A percentile compares a stretch with the other conserved stretches of the same genome.
phyloP scores from a whole-genome alignment of 1,140 invertebrate species.

The Paralvinella palmiformis region DNA sequence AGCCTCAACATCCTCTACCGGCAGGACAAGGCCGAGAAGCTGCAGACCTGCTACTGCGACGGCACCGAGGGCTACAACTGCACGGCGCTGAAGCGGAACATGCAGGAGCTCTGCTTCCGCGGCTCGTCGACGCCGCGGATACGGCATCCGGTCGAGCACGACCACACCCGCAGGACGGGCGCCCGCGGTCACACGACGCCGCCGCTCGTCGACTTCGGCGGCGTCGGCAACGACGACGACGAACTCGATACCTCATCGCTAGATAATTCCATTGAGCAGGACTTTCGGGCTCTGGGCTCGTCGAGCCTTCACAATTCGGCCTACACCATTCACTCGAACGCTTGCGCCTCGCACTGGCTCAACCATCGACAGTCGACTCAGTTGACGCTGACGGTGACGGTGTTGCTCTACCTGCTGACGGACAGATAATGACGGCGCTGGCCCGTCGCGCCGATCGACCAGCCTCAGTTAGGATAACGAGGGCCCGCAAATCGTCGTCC shows the following conservation, averaged over 20 bases:
- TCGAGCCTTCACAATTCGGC: not conserved
- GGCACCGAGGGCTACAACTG: constrained; percentile 34
- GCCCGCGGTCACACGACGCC: not conserved
- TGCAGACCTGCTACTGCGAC: constrained; percentile 36
- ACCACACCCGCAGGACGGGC: not conserved
- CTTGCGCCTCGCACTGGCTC: not conserved
- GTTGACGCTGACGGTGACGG: too few relatives aligned
- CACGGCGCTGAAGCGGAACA: constrained; percentile 5
- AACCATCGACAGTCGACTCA: too few relatives aligned
- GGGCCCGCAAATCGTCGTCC: too few relatives aligned
- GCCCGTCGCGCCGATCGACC: too few relatives aligned
- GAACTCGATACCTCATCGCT: not conserved
- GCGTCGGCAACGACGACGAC: not conserved
- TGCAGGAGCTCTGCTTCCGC: constrained; percentile 7
- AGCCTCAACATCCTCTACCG: constrained; percentile 36
- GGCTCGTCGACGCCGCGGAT: not conserved
- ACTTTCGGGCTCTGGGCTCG: not conserved
- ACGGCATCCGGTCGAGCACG: not conserved
- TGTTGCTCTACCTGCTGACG: too few relatives aligned
- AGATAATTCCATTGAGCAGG: too few relatives aligned
- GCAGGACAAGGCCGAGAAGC: constrained; percentile 32
- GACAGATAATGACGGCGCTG: too few relatives aligned
- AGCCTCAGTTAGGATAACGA: too few relatives aligned
- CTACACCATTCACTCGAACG: not conserved
- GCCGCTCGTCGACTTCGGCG: too few relatives aligned